phyloP scores from a whole-genome alignment of 2,113 vertebrate genomes.

The Tympanuchus pallidicinctus region DNA sequence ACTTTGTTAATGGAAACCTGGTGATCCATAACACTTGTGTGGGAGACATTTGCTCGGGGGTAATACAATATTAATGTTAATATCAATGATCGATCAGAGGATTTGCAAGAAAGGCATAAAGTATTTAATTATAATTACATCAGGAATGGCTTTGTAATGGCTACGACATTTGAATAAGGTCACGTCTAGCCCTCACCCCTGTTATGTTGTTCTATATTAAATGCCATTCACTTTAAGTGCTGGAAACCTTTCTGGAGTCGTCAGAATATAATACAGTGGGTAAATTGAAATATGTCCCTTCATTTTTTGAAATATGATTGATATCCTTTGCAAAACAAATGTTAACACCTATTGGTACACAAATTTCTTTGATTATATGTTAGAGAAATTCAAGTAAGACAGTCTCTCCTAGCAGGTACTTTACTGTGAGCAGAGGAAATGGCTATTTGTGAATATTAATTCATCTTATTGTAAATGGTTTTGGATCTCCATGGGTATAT shows the following conservation, averaged over 20 bases:
- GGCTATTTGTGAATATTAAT: conserved; percentile 31
- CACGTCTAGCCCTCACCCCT: conserved; percentile 90
- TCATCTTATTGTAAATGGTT: background rate
- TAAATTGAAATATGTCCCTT: conserved; percentile 96
- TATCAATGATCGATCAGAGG: conserved; percentile 94
- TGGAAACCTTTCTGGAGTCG: conserved; percentile 85
- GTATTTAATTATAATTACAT: conserved; percentile 96
- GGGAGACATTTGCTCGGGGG: conserved; percentile 91
- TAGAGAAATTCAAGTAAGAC: background rate
- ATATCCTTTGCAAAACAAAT: conserved; percentile 89
- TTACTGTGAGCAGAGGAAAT: background rate
- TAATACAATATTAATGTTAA: conserved; percentile 89
- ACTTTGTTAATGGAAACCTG: conserved; percentile 95
- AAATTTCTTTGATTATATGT: conserved; percentile 54
- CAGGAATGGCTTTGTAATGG: conserved; percentile 79
- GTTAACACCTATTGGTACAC: conserved; percentile 72
- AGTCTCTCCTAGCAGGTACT: background rate
- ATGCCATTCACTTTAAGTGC: conserved; percentile 96
- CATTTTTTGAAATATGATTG: conserved; percentile 89
- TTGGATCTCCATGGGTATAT: background rate
- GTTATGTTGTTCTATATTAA: conserved; percentile 96
- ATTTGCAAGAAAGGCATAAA: conserved; percentile 96
- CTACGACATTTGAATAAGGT: conserved; percentile 97
- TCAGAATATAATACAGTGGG: conserved; percentile 86
- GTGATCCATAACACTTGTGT: conserved; percentile 91